Base-by-base conservation (phyloP, 1,140 invertebrate genomes). In the Teleopsis dalmanni region DNA sequence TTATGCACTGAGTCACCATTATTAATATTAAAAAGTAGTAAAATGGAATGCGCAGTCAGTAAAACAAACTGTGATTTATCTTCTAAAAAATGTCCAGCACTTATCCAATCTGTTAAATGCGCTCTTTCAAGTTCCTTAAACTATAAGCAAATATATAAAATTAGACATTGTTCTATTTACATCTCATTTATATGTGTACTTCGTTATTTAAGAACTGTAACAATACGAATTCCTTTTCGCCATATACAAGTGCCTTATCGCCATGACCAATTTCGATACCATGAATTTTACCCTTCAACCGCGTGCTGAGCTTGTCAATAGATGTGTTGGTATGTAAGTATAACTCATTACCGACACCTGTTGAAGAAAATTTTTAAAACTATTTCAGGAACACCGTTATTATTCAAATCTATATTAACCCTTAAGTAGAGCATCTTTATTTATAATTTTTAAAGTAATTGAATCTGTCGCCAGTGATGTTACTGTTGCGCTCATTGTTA, bases 51-150 rank as follows among this genome's bases (percentile, higher is more conserved):
- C 1, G 65, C 46, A 43, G 62, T 65, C 19, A 68, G 56, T 26
- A 68, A 22, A 0, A 58, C 53, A 25, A 68, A 57, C 36, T 55
- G 42, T 19, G 29, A 33, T 4, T 9, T 38, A 9, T 60, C 44
- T 11, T 45, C 19, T 1, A 68, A 21, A 19, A 68, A 60, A 3
- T 6, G 36, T 2, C 55, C 62, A 2, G 55, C 50, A 50, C 64
- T 65, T 13, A 68, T 65, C 65, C 65, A 68, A 44, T 68, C 65
- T 38, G 44, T 54, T 22, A 65, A 55, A 16, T 59, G 50, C 2
- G 58, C 61, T 29, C 56, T 53, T 26, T 55, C 58, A 21, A 61
- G 5, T 13, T 59, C 29, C 35, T 46, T 3, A 26, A 65, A 45
- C 41, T 46, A 19, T 3, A 46, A 33, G 36, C 18, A 25, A 40